phyloP scores from a whole-genome alignment of 2,113 vertebrate species.

The Gymnorhina tibicen region DNA sequence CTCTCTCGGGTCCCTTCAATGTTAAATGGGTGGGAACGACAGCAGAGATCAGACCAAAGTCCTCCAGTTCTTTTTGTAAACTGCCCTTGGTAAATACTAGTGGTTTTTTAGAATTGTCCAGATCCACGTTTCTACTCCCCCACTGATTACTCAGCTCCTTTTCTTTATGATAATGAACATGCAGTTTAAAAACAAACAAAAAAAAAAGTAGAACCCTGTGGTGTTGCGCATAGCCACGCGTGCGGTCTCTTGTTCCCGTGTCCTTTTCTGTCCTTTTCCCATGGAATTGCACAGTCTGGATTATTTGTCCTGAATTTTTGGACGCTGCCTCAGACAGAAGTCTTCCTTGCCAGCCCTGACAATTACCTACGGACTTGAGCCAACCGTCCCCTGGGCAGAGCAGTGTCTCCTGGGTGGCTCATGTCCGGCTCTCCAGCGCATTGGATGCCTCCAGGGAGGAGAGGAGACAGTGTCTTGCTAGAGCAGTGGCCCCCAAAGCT shows the following conservation, averaged over 20 bases:
- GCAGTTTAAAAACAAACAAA: not conserved
- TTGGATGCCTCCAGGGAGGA: not conserved
- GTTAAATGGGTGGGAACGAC: not conserved
- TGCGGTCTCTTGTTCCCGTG: not conserved
- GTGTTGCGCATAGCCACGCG: not conserved
- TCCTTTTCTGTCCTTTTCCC: not conserved
- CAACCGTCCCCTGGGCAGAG: not conserved
- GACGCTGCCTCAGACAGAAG: not conserved
- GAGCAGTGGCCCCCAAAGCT: not conserved
- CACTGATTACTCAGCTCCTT: not conserved
- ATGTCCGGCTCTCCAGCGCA: accelerated
- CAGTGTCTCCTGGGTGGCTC: not conserved
- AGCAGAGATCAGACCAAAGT: constrained; percentile 54
- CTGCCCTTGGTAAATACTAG: not conserved
- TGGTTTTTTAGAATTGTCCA: not conserved
- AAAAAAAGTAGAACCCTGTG: not conserved
- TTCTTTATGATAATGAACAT: not conserved
- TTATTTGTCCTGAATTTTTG: not conserved
- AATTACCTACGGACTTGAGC: not conserved
- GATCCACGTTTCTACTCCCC: not conserved
- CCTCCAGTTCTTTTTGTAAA: constrained; percentile 44
- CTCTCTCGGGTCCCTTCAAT: not conserved
- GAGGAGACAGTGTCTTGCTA: not conserved
- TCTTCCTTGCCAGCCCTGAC: constrained; percentile 2
- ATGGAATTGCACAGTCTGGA: not conserved